These are phyloP conservation scores for Ariolimax columbianus DNA, from an alignment of 2,888 invertebrate species.

Conservation along the genomic window DNA sequence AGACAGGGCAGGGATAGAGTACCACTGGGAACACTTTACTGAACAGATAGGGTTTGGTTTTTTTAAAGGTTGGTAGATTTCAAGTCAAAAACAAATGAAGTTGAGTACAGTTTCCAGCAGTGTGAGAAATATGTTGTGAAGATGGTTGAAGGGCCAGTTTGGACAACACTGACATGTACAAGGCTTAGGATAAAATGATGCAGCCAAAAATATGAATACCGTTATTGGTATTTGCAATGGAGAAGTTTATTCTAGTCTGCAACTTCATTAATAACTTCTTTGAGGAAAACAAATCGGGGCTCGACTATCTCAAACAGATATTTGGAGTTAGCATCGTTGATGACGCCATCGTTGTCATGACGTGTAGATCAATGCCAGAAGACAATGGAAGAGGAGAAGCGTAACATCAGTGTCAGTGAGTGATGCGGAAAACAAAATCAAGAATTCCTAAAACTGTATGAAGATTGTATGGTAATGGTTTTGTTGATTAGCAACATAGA, in stretches of 20 bases:
- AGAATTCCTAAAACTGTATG: background rate
- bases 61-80: too few species aligned
- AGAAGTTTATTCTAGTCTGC: background rate
- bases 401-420: background rate
- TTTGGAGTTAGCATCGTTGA: background rate
- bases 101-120: too few species aligned
- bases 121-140: too few species aligned
- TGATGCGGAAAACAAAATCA: background rate
- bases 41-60: too few species aligned
- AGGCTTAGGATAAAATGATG: too few species aligned
- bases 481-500: background rate
- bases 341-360: too few species aligned
- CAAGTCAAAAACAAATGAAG: too few species aligned
- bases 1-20: too few species aligned
- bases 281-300: background rate
- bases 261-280: background rate
- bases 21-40: too few species aligned
- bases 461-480: background rate
- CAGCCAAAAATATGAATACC: background rate
- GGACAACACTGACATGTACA: too few species aligned
- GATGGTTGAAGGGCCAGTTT: too few species aligned
- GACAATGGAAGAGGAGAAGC: background rate
- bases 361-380: too few species aligned
- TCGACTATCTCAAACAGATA: background rate
- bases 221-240: background rate